These are phyloP conservation scores for Rhinatrema bivittatum DNA, from an alignment of 2,797 vertebrate genomes.

Conservation along the genomic window DNA sequence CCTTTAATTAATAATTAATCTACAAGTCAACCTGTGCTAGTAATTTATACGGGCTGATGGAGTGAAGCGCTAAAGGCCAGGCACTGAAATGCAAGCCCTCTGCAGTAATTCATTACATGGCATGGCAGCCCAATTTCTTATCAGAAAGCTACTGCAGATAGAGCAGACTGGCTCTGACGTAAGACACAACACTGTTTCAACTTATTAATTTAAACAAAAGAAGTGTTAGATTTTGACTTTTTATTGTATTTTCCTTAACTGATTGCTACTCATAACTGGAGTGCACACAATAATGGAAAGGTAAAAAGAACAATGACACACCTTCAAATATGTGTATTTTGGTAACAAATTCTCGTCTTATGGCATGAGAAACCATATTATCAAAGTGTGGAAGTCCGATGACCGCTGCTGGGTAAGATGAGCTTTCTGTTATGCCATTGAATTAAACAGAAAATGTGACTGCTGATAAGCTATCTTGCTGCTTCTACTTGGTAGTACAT, in stretches of 20 bases:
- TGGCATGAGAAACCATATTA: too few relatives aligned
- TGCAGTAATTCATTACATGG: conserved; percentile 17
- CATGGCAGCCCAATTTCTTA: conserved; percentile 27
- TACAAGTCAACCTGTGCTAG: conserved; percentile 34
- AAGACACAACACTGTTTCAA: background rate
- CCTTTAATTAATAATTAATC: conserved; percentile 71
- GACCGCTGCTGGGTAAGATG: too few relatives aligned
- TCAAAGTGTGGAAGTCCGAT: too few relatives aligned
- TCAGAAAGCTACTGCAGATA: conserved; percentile 12
- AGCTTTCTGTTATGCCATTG: background rate
- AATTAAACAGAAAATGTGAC: background rate
- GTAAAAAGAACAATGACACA: background rate
- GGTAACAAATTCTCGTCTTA: too few relatives aligned
- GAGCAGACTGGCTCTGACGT: background rate
- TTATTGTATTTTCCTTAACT: too few relatives aligned
- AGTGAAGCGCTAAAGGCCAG: conserved; percentile 10
- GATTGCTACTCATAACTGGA: background rate
- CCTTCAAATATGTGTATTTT: too few relatives aligned
- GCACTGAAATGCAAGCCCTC: background rate
- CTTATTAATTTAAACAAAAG: too few relatives aligned
- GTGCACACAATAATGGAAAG: background rate
- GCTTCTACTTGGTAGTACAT: background rate
- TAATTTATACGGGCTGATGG: conserved; percentile 52
- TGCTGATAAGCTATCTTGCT: background rate
- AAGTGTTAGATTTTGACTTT: too few relatives aligned